These are phyloP conservation scores for Montipora foliosa DNA, from an alignment of 64 coral and sea anemone genomes.

Conservation along the genomic window DNA sequence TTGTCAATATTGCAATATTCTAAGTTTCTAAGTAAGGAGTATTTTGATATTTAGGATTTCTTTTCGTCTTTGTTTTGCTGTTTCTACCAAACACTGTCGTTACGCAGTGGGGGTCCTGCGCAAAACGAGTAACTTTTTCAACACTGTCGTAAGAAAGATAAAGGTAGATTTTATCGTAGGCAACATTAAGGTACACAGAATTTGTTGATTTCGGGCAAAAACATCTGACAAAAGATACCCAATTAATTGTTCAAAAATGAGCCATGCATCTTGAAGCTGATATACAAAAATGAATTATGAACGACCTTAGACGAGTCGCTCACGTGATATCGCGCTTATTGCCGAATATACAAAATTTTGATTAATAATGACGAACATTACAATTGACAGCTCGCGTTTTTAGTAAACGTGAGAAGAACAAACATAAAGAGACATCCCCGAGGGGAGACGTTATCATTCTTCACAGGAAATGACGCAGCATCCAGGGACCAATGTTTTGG, in stretches of 20 bases:
- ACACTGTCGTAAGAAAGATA: not conserved
- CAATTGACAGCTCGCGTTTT: not conserved
- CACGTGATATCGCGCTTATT: not conserved
- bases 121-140: not conserved
- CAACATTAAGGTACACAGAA: not conserved
- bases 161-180: not conserved
- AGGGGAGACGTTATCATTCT: not conserved
- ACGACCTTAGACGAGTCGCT: not conserved
- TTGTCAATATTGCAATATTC: conserved; percentile 2
- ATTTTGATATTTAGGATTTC: not conserved
- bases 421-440: not conserved
- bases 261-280: not conserved
- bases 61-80: not conserved
- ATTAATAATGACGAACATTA: not conserved
- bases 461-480: not conserved
- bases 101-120: not conserved
- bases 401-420: not conserved
- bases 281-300: not conserved
- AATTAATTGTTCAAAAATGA: not conserved
- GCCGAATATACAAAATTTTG: not conserved
- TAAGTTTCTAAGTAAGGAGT: not conserved
- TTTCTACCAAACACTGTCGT: not conserved
- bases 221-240: not conserved
- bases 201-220: not conserved
- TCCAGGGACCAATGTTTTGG: no score